Percentiles rank a stretch among this genome's conserved stretches.
These are phyloP conservation scores for Chromobotia macracanthus DNA, from an alignment of 2,797 vertebrate species.

Conservation along the genomic window DNA sequence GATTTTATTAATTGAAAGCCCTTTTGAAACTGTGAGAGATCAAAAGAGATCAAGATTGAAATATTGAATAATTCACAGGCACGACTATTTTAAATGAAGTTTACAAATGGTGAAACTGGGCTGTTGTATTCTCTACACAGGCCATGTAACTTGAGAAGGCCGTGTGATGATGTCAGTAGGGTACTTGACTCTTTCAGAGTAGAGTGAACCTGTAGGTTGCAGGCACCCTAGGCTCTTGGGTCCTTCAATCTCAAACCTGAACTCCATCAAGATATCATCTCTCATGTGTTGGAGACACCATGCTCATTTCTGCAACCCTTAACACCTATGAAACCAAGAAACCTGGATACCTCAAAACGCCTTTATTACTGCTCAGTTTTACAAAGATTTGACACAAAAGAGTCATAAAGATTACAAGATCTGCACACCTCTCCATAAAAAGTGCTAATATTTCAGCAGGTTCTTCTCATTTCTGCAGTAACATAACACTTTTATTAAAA, in stretches of 20 bases:
- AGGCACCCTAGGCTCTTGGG: slow-evolving; percentile 54
- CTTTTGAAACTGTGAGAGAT: slow-evolving; percentile 54
- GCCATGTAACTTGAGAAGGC: slow-evolving; percentile 68
- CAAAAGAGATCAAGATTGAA: slow-evolving; percentile 27
- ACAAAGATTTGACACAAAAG: slow-evolving; percentile 58
- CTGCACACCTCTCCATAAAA: slow-evolving; percentile 56
- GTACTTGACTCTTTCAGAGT: slow-evolving; percentile 46
- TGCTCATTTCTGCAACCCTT: slow-evolving; percentile 58
- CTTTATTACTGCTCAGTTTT: slow-evolving; percentile 51
- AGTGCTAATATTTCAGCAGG: slow-evolving; percentile 51
- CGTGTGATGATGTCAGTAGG: slow-evolving; percentile 50
- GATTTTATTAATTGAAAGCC: slow-evolving; percentile 63
- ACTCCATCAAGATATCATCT: slow-evolving; percentile 69
- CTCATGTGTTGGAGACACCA: slow-evolving; percentile 64
- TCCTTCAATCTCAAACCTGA: slow-evolving; percentile 61
- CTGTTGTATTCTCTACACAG: slow-evolving; percentile 67
- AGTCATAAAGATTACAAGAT: slow-evolving; percentile 57
- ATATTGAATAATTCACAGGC: slow-evolving; percentile 60
- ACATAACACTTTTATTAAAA: slow-evolving; percentile 54
- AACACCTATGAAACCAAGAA: slow-evolving; percentile 63
- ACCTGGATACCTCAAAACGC: slow-evolving; percentile 41
- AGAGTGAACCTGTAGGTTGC: slow-evolving; percentile 46
- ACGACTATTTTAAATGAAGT: slow-evolving; percentile 61
- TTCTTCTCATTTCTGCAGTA: slow-evolving; percentile 58
- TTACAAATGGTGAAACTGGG: slow-evolving; percentile 59